Evolutionary conservation across 2,113 vertebrate genomes (phyloP).

Genomic region (Carollia perspicillata): DNA sequence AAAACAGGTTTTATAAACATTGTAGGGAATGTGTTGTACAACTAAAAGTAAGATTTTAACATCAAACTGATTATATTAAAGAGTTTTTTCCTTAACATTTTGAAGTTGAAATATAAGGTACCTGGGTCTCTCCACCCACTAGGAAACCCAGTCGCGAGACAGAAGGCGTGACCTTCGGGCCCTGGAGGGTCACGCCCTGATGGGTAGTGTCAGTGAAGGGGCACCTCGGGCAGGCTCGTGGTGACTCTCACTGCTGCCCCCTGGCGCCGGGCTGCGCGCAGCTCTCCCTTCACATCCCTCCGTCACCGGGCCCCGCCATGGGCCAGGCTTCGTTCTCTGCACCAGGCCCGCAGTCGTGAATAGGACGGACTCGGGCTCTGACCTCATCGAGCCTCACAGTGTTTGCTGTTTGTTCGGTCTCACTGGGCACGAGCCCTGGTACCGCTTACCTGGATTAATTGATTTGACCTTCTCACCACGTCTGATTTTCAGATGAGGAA

Average conservation of each 20-base stretch:
- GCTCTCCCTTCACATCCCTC: neutral
- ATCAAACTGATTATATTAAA: neutral
- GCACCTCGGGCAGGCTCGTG: neutral
- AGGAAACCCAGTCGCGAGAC: neutral
- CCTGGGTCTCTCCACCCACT: neutral
- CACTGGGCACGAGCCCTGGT: neutral
- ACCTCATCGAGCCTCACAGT: neutral
- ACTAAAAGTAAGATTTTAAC: neutral
- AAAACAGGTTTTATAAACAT: neutral
- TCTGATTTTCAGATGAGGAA: neutral
- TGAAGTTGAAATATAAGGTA: neutral
- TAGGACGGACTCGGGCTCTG: neutral
- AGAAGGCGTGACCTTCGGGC: neutral
- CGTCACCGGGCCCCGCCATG: fast-evolving
- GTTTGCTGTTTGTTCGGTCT: neutral
- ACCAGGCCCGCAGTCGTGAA: fast-evolving
- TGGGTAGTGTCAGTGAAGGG: too few species aligned
- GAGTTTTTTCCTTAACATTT: neutral
- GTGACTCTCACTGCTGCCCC: neutral
- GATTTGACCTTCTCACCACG: neutral
- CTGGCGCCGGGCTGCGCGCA: fast-evolving
- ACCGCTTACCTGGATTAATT: neutral
- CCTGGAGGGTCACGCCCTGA: too few species aligned
- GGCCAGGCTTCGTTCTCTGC: neutral
- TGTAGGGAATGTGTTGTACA: neutral